Conservation (phyloP, 2,797 vertebrate species). For the Arrhamphus sclerolepis region DNA sequence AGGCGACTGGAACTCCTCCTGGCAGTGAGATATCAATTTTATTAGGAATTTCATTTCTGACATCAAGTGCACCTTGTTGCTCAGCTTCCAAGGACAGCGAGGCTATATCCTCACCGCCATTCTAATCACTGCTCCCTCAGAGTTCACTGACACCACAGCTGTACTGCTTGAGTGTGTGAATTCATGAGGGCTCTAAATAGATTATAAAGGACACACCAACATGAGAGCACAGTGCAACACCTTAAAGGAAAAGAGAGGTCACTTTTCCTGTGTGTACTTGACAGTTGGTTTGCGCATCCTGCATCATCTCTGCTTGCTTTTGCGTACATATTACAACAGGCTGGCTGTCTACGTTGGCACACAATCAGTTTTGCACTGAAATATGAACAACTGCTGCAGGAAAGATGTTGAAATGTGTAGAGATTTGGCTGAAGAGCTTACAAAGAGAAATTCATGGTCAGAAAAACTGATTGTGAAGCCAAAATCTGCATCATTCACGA, state of each 20-base stretch:
- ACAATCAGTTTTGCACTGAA: no score
- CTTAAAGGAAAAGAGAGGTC: background rate
- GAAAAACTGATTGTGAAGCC: background rate
- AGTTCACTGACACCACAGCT: constrained; percentile 1
- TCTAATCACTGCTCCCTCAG: constrained; percentile 18
- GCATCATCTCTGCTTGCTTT: background rate
- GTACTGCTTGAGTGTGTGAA: background rate
- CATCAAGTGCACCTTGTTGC: constrained; percentile 48
- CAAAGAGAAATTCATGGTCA: no score
- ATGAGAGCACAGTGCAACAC: background rate
- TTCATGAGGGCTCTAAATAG: background rate
- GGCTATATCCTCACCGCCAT: constrained; percentile 32
- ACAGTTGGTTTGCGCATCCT: background rate
- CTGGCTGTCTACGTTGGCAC: no score
- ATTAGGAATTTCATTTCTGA: constrained; percentile 52
- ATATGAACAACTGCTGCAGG: no score
- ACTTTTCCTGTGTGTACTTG: background rate
- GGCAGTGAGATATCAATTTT: constrained; percentile 56
- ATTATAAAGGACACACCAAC: background rate
- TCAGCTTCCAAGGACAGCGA: constrained; percentile 50
- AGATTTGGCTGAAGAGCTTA: background rate
- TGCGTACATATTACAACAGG: background rate
- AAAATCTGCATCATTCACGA: background rate
- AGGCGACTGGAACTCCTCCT: constrained; percentile 25
- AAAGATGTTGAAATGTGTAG: no score